These are phyloP conservation scores for Ptilodon capucinus DNA, from an alignment of 2,888 invertebrate species.

Conservation along the genomic window DNA sequence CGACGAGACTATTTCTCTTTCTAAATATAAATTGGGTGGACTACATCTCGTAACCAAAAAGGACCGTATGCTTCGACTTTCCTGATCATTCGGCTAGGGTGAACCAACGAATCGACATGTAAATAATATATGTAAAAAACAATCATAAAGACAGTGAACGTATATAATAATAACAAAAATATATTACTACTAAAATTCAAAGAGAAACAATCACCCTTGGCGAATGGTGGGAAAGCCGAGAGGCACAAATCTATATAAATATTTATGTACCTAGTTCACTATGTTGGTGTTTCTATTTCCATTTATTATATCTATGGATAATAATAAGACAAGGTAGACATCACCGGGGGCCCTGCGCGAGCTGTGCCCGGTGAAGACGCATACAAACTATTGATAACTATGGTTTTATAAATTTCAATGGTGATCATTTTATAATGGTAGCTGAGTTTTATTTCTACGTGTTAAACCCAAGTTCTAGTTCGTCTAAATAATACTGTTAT, in stretches of 20 bases:
- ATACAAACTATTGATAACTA: constrained; percentile 71
- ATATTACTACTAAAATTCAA: constrained; percentile 70
- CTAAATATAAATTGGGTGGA: constrained; percentile 41
- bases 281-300: constrained; percentile 81
- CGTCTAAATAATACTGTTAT: constrained; percentile 82
- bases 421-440: constrained; percentile 68
- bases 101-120: constrained; percentile 53
- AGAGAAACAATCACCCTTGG: constrained; percentile 53
- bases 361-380: constrained; percentile 50
- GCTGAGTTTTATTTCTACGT: constrained; percentile 67
- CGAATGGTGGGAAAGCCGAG: constrained; percentile 51
- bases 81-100: constrained; percentile 48
- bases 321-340: constrained; percentile 52
- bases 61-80: constrained; percentile 41
- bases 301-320: constrained; percentile 71
- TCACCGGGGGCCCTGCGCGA: constrained; percentile 48
- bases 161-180: constrained; percentile 68
- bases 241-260: constrained; percentile 55
- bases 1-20: constrained; percentile 22
- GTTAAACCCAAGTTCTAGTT: constrained; percentile 74
- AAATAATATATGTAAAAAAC: constrained; percentile 54
- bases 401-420: constrained; percentile 57
- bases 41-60: constrained; percentile 54
- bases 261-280: constrained; percentile 73
- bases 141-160: constrained; percentile 68